Evolutionary conservation across 2,888 invertebrate genomes (phyloP), one percentile per base, ranked within the genome.

Genomic region (Mechanitis mazaeus): DNA sequence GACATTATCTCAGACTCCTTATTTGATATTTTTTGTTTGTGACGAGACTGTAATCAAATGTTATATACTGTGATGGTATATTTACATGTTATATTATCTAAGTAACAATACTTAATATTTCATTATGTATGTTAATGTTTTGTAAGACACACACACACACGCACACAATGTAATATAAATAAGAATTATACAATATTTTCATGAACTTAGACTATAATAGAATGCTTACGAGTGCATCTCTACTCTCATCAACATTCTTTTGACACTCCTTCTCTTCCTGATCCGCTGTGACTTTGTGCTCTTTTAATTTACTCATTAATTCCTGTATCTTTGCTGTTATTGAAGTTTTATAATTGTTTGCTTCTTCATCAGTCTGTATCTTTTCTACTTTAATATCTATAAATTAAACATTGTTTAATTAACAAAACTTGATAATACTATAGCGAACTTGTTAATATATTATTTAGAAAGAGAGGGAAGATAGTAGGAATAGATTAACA

Each of bases 11-110:
- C 92, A 6, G 87, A 81, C 61, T 91, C 91, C 75, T 94, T 94
- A 28, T 92, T 87, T 2, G 87, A 80, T 61, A 94, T 92, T 73
- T 93, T 93, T 75, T 94, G 94, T 74, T 94, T 93, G 46, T 93
- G 89, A 65, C 92, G 91, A 0, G 93, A 92, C 77, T 92, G 83
- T 46, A 76, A 77, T 53, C 35, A 57, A 54, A 7, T 11, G 9
- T 31, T 31, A 53, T 35, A 61, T 33, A 53, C 42, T 50, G 7
- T 31, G 2, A 66, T 11, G 20, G 1, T 20, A 20, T 20, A 20
- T 20, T 20, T 20, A 20, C 20, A 20, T 20, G 20, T 20, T 20
- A 20, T 20, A 20, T 20, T 20, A 20, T 20, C 20, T 20, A 20
- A 20, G 20, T 20, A 20, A 20, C 20, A 20, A 20, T 20, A 20